These are phyloP conservation scores for Lepidurus packardi DNA, from an alignment of 1,140 invertebrate species.

Conservation along the genomic window DNA sequence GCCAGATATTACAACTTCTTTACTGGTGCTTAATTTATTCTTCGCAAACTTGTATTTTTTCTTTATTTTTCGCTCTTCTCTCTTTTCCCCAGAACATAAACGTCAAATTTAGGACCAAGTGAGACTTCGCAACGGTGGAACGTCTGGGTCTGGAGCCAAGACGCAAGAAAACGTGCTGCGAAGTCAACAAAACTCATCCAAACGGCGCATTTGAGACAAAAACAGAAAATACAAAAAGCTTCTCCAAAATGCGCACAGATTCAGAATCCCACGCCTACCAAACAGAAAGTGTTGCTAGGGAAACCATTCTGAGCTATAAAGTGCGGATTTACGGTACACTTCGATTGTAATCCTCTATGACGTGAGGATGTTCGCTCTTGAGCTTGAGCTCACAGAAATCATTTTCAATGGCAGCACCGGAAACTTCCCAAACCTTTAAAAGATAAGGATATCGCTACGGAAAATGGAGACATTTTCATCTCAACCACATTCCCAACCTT, in stretches of 20 bases:
- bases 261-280: neutral
- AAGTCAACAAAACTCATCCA: neutral
- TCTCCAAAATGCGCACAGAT: no score
- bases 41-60: neutral
- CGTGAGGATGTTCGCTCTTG: neutral
- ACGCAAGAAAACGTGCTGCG: constrained; percentile 4
- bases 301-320: neutral
- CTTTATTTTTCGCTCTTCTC: neutral
- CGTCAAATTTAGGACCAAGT: neutral
- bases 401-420: neutral
- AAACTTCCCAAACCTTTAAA: neutral
- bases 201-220: neutral
- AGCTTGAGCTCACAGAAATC: neutral
- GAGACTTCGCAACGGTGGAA: neutral
- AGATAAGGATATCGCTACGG: no score
- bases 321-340: neutral
- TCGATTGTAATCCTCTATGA: neutral
- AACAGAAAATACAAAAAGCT: neutral
- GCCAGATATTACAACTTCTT: constrained; percentile 12
- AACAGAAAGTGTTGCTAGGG: neutral
- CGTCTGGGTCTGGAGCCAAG: constrained; percentile 7
- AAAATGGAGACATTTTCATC: no score
- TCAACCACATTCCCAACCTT: no score
- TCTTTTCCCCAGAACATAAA: neutral
- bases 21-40: neutral